Conservation (phyloP, 2,113 vertebrate genomes). For the Pelecanus crispus region DNA sequence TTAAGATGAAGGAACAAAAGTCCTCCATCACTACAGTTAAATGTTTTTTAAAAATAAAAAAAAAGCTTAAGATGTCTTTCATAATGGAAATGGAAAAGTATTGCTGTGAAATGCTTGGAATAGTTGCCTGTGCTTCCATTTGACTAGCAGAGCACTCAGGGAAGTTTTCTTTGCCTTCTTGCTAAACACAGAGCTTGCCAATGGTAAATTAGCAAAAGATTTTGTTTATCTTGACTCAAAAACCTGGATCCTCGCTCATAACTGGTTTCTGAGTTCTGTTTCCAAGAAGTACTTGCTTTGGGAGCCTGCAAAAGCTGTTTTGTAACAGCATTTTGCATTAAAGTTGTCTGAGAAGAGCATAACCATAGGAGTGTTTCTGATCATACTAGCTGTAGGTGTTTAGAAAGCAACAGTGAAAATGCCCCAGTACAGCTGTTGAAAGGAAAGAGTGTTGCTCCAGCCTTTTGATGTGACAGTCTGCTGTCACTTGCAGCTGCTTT, state of each 20-base stretch:
- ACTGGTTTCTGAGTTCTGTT: not conserved
- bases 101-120: not conserved
- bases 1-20: not conserved
- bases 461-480: not conserved
- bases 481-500: not conserved
- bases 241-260: not conserved
- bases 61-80: not conserved
- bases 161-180: conserved; percentile 3
- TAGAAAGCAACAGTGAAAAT: not conserved
- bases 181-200: conserved; percentile 22
- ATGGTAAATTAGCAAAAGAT: not conserved
- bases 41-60: not conserved
- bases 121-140: not conserved
- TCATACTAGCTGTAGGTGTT: not conserved
- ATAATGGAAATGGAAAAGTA: not conserved
- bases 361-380: not conserved
- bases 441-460: not conserved
- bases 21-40: not conserved
- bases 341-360: not conserved
- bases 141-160: not conserved
- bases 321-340: conserved; percentile 19
- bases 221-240: not conserved
- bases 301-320: conserved; percentile 34
- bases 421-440: not conserved
- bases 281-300: conserved; percentile 6